Evolutionary conservation across 2,797 vertebrate species (phyloP), one percentile per base, ranked within the genome.

Genomic region (Melanotaenia nigrans): DNA sequence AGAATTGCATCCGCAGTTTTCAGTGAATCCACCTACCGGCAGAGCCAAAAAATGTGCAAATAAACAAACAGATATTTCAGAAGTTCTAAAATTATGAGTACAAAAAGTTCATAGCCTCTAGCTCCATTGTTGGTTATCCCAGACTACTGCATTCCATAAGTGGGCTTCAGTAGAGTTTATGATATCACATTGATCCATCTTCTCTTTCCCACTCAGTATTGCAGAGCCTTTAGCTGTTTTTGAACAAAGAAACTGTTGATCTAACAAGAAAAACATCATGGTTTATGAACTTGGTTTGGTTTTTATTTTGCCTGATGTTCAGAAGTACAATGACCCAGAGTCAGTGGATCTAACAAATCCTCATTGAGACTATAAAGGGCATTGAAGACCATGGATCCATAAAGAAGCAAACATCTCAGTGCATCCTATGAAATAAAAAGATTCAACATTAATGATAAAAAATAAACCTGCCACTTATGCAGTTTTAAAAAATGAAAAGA

Each of bases 221-320:
- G 59, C 47, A 64, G 33, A 68, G 14, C 30, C 68, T 68, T 77
- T 32, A 33, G 22, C 18, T 68, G 4, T 63, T 80, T 77, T 68
- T 33, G 22, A 61, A 49, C 36, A 59, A 36, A 68, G 13, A 42
- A 7, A 55, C 72, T 51, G 30, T 40, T 58, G 33, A 47, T 75
- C 30, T 77, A 68, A 72, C 38, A 73, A 61, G 11, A 61, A 45
- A 42, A 80, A 63, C 70, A 61, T 57, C 66, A 80, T 56, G 63
- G 56, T 53, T 62, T 51, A 74, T 75, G 30, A 72, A 56, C 70
- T 67, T 53, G 45, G 53, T 81, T 79, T 71, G 45, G 58, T 60
- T 65, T 82, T 78, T 72, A 83, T 87, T 79, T 68, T 57, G 70
- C 61, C 65, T 73, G 81, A 64, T 24, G 8, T 72, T 82, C 38